These are phyloP conservation scores for Epizoanthus illoricatus DNA, from an alignment of 92 coral and sea anemone species.

Conservation along the genomic window DNA sequence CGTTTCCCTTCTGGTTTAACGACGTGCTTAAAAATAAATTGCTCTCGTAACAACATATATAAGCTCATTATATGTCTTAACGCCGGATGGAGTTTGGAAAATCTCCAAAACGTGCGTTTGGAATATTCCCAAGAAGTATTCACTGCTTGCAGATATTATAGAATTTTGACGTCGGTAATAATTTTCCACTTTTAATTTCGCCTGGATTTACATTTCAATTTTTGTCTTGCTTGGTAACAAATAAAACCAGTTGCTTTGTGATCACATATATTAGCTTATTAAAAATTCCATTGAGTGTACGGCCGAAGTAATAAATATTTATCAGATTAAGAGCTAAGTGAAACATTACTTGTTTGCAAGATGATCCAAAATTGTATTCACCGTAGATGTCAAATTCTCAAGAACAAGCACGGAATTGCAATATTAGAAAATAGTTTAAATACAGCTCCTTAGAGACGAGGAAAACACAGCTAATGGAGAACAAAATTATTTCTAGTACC, in stretches of 20 bases:
- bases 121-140: no score
- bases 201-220: background rate
- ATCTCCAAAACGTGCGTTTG: background rate
- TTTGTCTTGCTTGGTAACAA: background rate
- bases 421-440: no score
- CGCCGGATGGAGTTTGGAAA: background rate
- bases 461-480: no score
- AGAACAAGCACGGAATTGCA: no score
- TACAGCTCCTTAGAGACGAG: no score
- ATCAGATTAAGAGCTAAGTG: constrained; percentile 6
- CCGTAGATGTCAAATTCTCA: no score
- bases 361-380: background rate
- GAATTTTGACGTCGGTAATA: background rate
- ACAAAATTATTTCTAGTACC: no score
- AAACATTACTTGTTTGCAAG: background rate
- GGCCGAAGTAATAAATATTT: background rate
- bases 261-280: background rate
- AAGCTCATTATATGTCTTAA: background rate
- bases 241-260: no score
- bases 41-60: background rate
- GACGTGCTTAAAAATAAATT: no score
- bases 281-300: background rate
- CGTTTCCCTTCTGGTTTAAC: no score
- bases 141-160: background rate
- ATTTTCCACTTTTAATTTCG: background rate